Base-by-base conservation (phyloP, 1,140 invertebrate species). In the Polypedilum vanderplanki region DNA sequence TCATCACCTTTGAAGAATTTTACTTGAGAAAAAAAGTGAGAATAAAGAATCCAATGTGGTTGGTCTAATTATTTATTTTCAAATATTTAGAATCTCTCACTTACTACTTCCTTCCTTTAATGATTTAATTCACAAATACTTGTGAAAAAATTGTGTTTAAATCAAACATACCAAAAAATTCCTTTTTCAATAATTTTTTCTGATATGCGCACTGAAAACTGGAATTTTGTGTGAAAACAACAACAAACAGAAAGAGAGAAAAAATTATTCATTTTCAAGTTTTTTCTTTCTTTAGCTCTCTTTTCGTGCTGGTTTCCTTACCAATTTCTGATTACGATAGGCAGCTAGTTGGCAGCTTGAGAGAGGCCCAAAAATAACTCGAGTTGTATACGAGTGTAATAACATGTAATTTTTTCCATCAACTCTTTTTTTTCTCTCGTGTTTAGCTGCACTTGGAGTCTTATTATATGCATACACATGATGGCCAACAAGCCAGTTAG, bases 351-450 rank as follows among this genome's bases (percentile, higher is more conserved):
- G 24, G 24, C 24, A 33, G 24, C 24, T 33, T 33, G 24, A 33
- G 24, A 33, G 24, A 18, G 10, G 20, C 17, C 65, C 65, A 70
- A 70, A 70, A 70, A 70, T 70, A 70, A 70, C 65, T 18, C 24
- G 24, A 33, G 18, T 70, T 18, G 65, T 70, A n/a, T n/a, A 18
- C 46, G n/a, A 70, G 17, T 57, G 46, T 70, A 70, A 70, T 70
- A 70, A 70, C 20, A 70, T 70, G 65, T 70, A 70, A 70, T 70
- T 70, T 70, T 70, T 20, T 57, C n/a, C 46, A 15, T 57, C 46
- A 57, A 57, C 46, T 22, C 20, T 22, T 17, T 70, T 8, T 5
- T 18, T n/a, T n/a, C n/a, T 67, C n/a, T 33, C 24, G 24, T 33
- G 24, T 33, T 33, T 33, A 33, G 24, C 24, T 33, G 24, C 24